Conservation (phyloP, 2,888 invertebrate genomes). For the Orchestes rusci region DNA sequence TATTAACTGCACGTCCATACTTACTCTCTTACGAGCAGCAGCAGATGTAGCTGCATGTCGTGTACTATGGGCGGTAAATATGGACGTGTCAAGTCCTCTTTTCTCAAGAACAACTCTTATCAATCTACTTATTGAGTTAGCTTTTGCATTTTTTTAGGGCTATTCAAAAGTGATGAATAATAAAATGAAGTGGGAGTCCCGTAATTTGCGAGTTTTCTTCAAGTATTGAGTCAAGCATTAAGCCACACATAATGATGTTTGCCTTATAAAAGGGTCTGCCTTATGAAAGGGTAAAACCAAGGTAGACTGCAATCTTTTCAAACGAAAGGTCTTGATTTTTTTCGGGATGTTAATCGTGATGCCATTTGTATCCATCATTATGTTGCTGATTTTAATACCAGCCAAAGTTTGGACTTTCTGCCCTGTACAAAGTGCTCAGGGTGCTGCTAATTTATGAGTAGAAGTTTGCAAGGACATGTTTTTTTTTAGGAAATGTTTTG, state of each 20-base stretch:
- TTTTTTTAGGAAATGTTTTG: constrained; percentile 3
- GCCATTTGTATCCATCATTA: constrained; percentile 3
- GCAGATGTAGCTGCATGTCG: too few relatives aligned
- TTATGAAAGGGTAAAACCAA: constrained; percentile 17
- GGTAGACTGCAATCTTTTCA: constrained; percentile 13
- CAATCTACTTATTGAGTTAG: too few relatives aligned
- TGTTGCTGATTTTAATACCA: constrained; percentile 12
- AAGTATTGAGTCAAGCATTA: constrained; percentile 1
- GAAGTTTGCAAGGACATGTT: constrained; percentile 3
- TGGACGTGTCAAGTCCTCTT: too few relatives aligned
- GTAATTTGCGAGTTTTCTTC: constrained; percentile 1
- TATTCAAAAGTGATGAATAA: background rate
- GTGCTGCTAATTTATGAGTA: constrained; percentile 1
- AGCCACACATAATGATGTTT: constrained; percentile 18
- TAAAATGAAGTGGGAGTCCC: constrained; percentile 4
- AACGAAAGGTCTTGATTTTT: constrained; percentile 16
- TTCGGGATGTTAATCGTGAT: constrained; percentile 15
- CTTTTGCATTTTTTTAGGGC: background rate
- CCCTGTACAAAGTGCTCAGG: constrained; percentile 1
- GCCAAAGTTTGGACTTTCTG: constrained; percentile 18
- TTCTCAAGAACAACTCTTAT: too few relatives aligned
- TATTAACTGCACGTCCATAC: too few relatives aligned
- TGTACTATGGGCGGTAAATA: too few relatives aligned
- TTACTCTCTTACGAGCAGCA: too few relatives aligned
- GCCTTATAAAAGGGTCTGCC: too few relatives aligned